Conservation (phyloP, 2,113 vertebrate genomes). For the Oxyruncus cristatus region DNA sequence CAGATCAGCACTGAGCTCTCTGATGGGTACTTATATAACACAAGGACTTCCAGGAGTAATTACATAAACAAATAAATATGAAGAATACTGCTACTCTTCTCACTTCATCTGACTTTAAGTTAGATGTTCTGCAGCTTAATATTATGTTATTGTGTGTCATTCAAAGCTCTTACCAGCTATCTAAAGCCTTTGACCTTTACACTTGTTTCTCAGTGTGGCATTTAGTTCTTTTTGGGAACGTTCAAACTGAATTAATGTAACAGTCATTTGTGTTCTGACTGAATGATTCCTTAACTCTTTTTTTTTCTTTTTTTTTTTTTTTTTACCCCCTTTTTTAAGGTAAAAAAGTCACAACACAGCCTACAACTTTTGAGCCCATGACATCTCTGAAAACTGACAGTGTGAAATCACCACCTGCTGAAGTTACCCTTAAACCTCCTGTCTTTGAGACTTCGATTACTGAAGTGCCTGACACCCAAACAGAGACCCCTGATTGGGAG, state of each 20-base stretch:
- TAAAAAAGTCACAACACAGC: conserved; percentile 74
- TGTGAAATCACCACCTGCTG: conserved; percentile 7
- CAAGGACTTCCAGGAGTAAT: background rate
- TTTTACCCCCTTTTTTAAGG: conserved; percentile 67
- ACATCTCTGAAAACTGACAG: conserved; percentile 68
- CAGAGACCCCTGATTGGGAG: conserved; percentile 29
- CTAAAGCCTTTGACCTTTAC: background rate
- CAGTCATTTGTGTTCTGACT: conserved; percentile 20
- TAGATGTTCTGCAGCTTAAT: background rate
- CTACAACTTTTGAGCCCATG: conserved; percentile 66
- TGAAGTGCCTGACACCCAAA: conserved; percentile 44
- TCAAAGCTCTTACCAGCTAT: background rate
- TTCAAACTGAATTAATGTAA: background rate
- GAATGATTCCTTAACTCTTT: conserved; percentile 47
- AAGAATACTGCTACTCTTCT: background rate
- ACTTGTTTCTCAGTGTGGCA: background rate
- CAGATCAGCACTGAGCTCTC: background rate
- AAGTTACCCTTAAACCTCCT: conserved; percentile 34
- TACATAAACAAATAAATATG: background rate
- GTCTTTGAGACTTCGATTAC: conserved; percentile 2
- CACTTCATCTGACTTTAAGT: background rate
- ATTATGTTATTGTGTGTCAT: background rate
- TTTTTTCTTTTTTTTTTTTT: background rate
- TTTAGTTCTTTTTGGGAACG: background rate
- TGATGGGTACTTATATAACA: background rate